phyloP scores from a whole-genome alignment of 1,140 invertebrate species.

The Pentalonia nigronervosa region DNA sequence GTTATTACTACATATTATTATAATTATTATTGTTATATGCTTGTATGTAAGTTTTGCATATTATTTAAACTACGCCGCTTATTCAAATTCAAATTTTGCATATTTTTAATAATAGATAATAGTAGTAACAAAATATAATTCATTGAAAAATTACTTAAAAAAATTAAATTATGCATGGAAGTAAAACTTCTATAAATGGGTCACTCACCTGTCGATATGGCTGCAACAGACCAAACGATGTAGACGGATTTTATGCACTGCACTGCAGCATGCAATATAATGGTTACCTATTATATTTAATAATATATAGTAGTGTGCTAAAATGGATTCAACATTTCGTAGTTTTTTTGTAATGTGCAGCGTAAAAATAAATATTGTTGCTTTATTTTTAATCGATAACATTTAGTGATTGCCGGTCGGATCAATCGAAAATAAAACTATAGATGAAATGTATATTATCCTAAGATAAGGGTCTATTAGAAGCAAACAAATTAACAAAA shows the following conservation, averaged over 20 bases:
- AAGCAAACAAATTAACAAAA: no score
- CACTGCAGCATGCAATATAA: not conserved
- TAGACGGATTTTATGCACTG: not conserved
- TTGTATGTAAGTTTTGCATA: not conserved
- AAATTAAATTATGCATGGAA: conserved; percentile 25
- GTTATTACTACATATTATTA: not conserved
- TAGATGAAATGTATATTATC: no score
- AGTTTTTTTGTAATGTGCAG: not conserved
- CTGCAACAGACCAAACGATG: not conserved
- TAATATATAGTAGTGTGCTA: not conserved
- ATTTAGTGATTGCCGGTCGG: no score
- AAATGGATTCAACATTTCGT: not conserved
- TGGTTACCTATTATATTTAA: not conserved
- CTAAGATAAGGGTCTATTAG: no score
- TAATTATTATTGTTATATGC: not conserved
- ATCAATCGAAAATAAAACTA: no score
- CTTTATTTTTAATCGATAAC: no score
- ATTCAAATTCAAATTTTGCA: conserved; percentile 16
- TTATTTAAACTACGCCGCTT: not conserved
- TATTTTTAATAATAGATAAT: not conserved
- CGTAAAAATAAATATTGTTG: no score
- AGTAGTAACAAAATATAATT: not conserved
- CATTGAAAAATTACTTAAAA: conserved; percentile 19
- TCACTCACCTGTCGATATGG: conserved; percentile 31
- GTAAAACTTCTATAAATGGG: not conserved